Percentiles rank a stretch among this genome's conserved stretches.
phyloP scores from a whole-genome alignment of 2,797 vertebrate species.

The Catamblyrhynchus diadema region DNA sequence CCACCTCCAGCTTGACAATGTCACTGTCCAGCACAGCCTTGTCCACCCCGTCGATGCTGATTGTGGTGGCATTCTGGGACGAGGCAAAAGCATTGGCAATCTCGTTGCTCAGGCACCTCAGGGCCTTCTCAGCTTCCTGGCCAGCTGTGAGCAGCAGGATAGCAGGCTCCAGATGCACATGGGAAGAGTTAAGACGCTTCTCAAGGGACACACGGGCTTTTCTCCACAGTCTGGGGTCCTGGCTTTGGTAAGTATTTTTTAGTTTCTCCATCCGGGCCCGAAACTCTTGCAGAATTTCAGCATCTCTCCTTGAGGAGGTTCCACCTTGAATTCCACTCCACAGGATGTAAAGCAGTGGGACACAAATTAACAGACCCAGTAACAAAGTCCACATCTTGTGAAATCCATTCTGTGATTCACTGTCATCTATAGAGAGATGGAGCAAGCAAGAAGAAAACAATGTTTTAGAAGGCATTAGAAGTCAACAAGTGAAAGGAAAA shows the following conservation, averaged over 20 bases:
- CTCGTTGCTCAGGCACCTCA: slow-evolving; percentile 84
- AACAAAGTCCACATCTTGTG: not conserved
- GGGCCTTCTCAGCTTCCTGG: slow-evolving; percentile 77
- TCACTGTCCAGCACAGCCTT: slow-evolving; percentile 79
- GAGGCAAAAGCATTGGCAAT: slow-evolving; percentile 84
- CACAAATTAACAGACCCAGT: not conserved
- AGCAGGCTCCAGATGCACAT: slow-evolving; percentile 80
- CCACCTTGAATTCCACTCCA: not conserved
- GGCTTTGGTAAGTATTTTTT: slow-evolving; percentile 76
- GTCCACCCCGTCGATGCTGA: slow-evolving; percentile 81
- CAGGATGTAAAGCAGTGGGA: not conserved
- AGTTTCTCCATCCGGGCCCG: slow-evolving; percentile 70
- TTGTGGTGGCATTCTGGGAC: slow-evolving; percentile 75
- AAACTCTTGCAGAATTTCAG: slow-evolving; percentile 62
- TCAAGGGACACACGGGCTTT: slow-evolving; percentile 79
- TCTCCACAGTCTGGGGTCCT: slow-evolving; percentile 83
- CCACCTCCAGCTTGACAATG: slow-evolving; percentile 83
- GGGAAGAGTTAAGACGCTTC: slow-evolving; percentile 78
- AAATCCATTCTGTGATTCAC: not conserved
- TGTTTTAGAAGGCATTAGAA: not conserved
- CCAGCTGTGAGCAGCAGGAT: slow-evolving; percentile 88
- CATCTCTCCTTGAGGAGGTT: slow-evolving; percentile 1
- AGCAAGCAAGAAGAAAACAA: not conserved
- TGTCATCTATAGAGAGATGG: not conserved
- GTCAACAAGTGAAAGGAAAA: not conserved